Percentiles rank a stretch among this genome's conserved stretches.
Evolutionary conservation across 1,140 invertebrate genomes (phyloP).

Genomic region (Eufriesea mexicana): DNA sequence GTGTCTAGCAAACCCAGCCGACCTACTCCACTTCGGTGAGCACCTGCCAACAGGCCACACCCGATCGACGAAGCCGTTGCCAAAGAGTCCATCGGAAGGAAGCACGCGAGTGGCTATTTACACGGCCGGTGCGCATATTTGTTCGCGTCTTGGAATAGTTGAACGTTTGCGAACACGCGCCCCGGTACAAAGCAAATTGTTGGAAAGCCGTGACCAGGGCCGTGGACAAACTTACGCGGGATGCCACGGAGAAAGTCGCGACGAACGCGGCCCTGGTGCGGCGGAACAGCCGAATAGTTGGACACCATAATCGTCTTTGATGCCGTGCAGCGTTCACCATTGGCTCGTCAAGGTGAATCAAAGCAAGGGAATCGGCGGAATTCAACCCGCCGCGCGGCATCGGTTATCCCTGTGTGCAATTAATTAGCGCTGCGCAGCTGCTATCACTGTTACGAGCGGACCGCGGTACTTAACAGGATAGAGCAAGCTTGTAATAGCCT

Average conservation of each 20-base stretch:
- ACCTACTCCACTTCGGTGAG: no score
- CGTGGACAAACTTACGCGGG: neutral
- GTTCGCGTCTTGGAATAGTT: neutral
- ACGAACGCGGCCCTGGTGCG: neutral
- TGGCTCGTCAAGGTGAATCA: neutral
- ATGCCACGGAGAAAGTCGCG: constrained; percentile 9
- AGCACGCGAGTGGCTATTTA: neutral
- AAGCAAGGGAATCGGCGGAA: neutral
- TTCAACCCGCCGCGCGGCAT: neutral
- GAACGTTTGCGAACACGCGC: neutral
- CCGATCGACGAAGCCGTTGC: neutral
- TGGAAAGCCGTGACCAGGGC: neutral
- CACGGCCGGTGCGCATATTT: neutral
- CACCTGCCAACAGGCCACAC: no score
- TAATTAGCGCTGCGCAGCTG: neutral
- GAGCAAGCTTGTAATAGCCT: neutral
- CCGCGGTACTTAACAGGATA: neutral
- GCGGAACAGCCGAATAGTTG: neutral
- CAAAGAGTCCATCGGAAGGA: neutral
- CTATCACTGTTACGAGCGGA: neutral
- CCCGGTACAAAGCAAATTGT: constrained; percentile 2
- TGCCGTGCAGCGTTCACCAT: neutral
- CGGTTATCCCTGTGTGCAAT: neutral
- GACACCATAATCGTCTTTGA: constrained; percentile 10
- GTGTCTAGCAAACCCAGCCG: no score